Percentiles rank a stretch among this genome's conserved stretches.
Evolutionary conservation across 2,888 invertebrate species (phyloP).

Genomic region (Xestia ashworthii): DNA sequence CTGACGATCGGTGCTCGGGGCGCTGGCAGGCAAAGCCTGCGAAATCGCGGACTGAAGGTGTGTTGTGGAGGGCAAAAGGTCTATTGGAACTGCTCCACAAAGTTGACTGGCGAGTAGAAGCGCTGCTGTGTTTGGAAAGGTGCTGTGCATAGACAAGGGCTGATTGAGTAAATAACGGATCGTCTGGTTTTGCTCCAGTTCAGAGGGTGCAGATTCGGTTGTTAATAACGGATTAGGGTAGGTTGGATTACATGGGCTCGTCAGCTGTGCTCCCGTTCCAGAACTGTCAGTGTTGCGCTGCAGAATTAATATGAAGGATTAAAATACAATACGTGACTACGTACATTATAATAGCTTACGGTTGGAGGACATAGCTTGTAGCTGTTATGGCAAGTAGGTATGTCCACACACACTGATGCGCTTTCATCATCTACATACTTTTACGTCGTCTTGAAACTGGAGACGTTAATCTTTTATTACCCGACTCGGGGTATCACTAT

Average conservation of each 20-base stretch:
- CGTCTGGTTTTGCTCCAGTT: background rate
- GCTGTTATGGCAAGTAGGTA: background rate
- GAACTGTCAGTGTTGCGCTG: background rate
- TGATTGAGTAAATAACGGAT: background rate
- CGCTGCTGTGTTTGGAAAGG: too few relatives aligned
- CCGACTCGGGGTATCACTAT: background rate
- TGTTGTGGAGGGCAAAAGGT: background rate
- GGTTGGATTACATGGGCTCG: background rate
- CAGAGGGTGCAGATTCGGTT: background rate
- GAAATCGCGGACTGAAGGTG: background rate
- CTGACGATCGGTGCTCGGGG: too few relatives aligned
- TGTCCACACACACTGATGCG: background rate
- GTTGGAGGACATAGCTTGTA: background rate
- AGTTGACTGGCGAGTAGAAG: too few relatives aligned
- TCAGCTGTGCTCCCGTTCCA: background rate
- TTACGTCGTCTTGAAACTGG: background rate
- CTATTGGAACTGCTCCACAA: background rate
- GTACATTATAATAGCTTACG: background rate
- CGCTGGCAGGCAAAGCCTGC: too few relatives aligned
- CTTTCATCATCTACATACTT: background rate
- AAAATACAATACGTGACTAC: background rate
- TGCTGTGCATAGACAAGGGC: background rate
- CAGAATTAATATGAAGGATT: background rate
- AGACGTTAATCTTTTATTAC: background rate
- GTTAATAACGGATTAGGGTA: background rate